Base-by-base conservation (phyloP, 2,888 invertebrate genomes). In the Balanococcus diminutus region DNA sequence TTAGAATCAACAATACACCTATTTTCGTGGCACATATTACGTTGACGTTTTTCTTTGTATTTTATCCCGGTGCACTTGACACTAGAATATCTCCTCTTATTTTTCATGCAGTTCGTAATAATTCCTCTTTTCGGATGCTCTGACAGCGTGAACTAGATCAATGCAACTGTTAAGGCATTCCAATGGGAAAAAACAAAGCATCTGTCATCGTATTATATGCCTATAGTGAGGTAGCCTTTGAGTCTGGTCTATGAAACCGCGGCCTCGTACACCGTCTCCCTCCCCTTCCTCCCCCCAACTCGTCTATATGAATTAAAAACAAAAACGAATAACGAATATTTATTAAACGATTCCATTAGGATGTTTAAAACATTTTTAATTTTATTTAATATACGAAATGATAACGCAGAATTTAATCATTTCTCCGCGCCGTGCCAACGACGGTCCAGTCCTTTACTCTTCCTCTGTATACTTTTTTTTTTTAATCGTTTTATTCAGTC, bases 81-180 rank as follows among this genome's bases (percentile, higher is more conserved):
- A 31, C 72, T 28, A 28, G 31, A 72, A 72, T 72, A 72, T 72
- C 28, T 72, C 28, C 31, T 72, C 28, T 28, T 72, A 72, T 72
- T 72, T 72, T 72, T 72, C 72, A 72, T 72, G 72, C 72, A 31
- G 22, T 72, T 72, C 22, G 72, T 72, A 72, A 72, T 72, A 72
- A 72, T 72, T 72, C 16, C 72, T 72, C 72, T 72, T 61, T 72
- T 72, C 28, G 72, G 72, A 31, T 72, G 31, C 31, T 16, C 72
- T 72, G 72, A 72, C 72, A 72, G 72, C 72, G 72, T 72, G 72
- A 72, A 72, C 72, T 72, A 72, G 72, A 72, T 72, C 72, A 72
- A 72, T 72, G 25, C 72, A 72, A 72, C 72, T 72, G 72, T 72
- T 72, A 72, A 72, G 72, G 31, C 72, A 72, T 72, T 28, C 72